phyloP scores from a whole-genome alignment of 2,888 invertebrate genomes.

The Myopa testacea region DNA sequence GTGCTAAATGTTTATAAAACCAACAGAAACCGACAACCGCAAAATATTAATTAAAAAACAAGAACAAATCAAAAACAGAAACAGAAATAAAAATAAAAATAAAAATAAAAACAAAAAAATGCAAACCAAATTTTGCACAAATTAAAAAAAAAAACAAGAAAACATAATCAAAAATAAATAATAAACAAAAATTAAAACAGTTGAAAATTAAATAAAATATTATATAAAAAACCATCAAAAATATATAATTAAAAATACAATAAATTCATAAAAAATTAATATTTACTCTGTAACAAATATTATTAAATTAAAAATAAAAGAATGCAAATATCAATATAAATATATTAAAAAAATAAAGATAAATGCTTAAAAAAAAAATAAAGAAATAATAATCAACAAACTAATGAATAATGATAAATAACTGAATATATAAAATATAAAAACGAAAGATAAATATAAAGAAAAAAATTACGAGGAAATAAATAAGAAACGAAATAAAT shows the following conservation, averaged over 20 bases:
- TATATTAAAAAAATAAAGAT: neutral
- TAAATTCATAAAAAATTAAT: neutral
- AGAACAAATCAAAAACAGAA: conserved; percentile 27
- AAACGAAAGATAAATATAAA: neutral
- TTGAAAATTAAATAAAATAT: no score
- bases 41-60: neutral
- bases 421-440: neutral
- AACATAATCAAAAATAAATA: neutral
- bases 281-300: neutral
- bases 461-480: no score
- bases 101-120: neutral
- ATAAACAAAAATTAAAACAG: no score
- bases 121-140: conserved; percentile 5
- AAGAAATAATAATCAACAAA: neutral
- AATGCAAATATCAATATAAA: conserved; percentile 42
- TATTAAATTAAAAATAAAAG: neutral
- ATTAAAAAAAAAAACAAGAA: conserved; percentile 1
- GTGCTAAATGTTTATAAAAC: conserved; percentile 19
- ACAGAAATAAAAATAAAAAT: neutral
- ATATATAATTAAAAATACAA: neutral
- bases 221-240: no score
- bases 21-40: conserved; percentile 5
- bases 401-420: neutral
- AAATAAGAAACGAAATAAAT: neutral
- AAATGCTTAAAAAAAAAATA: neutral